These are phyloP conservation scores for Rhinatrema bivittatum DNA, from an alignment of 2,797 vertebrate genomes.

Conservation along the genomic window DNA sequence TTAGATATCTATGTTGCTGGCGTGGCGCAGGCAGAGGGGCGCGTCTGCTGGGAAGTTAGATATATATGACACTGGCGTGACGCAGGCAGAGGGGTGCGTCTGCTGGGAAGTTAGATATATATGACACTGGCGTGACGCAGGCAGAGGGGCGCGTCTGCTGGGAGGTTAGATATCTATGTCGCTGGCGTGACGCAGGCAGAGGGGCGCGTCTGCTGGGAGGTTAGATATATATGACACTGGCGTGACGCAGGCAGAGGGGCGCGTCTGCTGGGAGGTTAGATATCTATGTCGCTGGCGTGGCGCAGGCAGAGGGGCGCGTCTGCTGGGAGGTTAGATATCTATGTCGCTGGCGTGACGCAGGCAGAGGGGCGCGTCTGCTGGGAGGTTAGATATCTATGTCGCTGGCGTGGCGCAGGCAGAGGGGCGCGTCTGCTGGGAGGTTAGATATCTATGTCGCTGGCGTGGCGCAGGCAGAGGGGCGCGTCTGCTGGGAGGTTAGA, in stretches of 20 bases:
- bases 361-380: constrained; percentile 71
- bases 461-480: constrained; percentile 74
- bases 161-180: constrained; percentile 79
- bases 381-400: constrained; percentile 79
- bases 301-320: constrained; percentile 80
- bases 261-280: constrained; percentile 78
- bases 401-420: constrained; percentile 77
- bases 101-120: constrained; percentile 72
- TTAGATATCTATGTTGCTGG: constrained; percentile 75
- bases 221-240: constrained; percentile 75
- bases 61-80: constrained; percentile 68
- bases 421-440: constrained; percentile 66
- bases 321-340: constrained; percentile 72
- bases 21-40: constrained; percentile 74
- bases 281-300: constrained; percentile 68
- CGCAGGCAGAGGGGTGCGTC: constrained; percentile 80
- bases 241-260: constrained; percentile 74
- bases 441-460: constrained; percentile 75
- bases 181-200: constrained; percentile 77
- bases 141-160: constrained; percentile 71
- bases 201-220: constrained; percentile 66
- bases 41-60: constrained; percentile 78
- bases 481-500: constrained; percentile 78
- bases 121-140: constrained; percentile 75
- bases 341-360: constrained; percentile 75